Evolutionary conservation across 2,113 vertebrate genomes (phyloP).

Genomic region (Nothobranchius furzeri): DNA sequence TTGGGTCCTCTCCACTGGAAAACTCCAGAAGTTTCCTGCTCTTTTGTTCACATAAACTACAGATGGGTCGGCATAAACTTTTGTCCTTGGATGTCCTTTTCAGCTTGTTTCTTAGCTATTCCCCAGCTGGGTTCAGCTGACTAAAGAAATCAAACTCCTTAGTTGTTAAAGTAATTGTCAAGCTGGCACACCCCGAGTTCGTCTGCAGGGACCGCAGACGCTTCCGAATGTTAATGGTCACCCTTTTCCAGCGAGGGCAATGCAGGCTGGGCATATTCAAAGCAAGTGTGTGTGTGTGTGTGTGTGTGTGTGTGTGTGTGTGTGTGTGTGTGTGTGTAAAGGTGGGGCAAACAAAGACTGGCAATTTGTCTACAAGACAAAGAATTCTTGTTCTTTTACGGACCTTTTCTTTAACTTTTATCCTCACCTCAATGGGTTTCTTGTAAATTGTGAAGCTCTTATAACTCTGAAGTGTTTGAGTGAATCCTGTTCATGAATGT

Average conservation of each 20-base stretch:
- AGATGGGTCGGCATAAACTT: conserved; percentile 42
- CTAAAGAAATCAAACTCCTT: conserved; percentile 64
- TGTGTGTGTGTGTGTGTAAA: conserved; percentile 10
- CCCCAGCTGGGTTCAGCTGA: conserved; percentile 51
- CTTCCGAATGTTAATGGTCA: conserved; percentile 76
- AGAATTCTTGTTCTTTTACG: conserved; percentile 41
- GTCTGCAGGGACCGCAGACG: conserved; percentile 57
- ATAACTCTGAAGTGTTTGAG: not conserved
- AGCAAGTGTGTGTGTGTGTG: conserved; percentile 13
- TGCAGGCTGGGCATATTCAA: conserved; percentile 49
- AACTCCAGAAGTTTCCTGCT: not conserved
- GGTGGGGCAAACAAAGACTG: conserved; percentile 18
- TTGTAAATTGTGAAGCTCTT: conserved; percentile 38
- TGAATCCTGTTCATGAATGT: too few relatives aligned
- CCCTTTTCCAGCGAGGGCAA: conserved; percentile 60
- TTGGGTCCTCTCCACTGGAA: not conserved
- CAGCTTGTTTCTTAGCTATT: conserved; percentile 42
- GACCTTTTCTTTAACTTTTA: conserved; percentile 43
- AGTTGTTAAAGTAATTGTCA: conserved; percentile 76
- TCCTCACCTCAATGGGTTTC: conserved; percentile 11
- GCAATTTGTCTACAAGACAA: conserved; percentile 37
- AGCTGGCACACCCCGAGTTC: conserved; percentile 71
- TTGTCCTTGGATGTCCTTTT: conserved; percentile 50
- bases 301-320: conserved; percentile 17
- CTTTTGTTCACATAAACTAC: conserved; percentile 1